phyloP scores from a whole-genome alignment of 2,797 vertebrate species.

The Rallus crepitans region DNA sequence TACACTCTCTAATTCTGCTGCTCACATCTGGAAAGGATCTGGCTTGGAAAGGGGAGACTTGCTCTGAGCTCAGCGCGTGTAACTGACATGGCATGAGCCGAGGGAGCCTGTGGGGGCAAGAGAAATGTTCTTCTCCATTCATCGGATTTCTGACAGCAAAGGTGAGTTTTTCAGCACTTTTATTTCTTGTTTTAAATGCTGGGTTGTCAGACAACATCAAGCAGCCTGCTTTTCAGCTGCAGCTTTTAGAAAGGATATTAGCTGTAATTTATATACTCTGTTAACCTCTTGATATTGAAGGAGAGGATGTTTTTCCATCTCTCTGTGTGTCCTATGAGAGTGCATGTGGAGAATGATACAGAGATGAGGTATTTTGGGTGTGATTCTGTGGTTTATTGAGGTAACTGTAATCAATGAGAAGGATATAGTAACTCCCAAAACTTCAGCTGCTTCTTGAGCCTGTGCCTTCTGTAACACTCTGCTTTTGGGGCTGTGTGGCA shows the following conservation, averaged over 20 bases:
- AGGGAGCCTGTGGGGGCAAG: constrained; percentile 47
- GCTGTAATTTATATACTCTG: not conserved
- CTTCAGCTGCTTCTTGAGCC: not conserved
- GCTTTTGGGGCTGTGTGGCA: not conserved
- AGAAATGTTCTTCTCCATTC: constrained; percentile 67
- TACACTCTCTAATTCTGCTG: constrained; percentile 55
- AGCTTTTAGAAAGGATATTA: not conserved
- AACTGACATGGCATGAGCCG: constrained; percentile 84
- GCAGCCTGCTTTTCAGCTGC: constrained; percentile 19
- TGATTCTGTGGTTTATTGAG: not conserved
- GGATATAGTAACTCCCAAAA: not conserved
- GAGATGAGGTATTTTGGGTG: not conserved
- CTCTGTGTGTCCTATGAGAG: not conserved
- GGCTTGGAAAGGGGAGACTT: constrained; percentile 74
- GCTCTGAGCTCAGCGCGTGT: constrained; percentile 47
- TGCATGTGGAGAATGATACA: not conserved
- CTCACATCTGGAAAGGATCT: constrained; percentile 91
- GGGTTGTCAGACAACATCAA: not conserved
- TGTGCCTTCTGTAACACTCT: not conserved
- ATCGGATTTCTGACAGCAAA: constrained; percentile 66
- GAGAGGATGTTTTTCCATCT: not conserved
- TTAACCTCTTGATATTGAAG: constrained; percentile 14
- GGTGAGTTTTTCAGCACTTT: constrained; percentile 71
- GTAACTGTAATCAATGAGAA: not conserved
- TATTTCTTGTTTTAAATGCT: not conserved